Evolutionary conservation across 2,113 vertebrate species (phyloP), one percentile per base, ranked within the genome.

Genomic region (Takifugu bimaculatus): DNA sequence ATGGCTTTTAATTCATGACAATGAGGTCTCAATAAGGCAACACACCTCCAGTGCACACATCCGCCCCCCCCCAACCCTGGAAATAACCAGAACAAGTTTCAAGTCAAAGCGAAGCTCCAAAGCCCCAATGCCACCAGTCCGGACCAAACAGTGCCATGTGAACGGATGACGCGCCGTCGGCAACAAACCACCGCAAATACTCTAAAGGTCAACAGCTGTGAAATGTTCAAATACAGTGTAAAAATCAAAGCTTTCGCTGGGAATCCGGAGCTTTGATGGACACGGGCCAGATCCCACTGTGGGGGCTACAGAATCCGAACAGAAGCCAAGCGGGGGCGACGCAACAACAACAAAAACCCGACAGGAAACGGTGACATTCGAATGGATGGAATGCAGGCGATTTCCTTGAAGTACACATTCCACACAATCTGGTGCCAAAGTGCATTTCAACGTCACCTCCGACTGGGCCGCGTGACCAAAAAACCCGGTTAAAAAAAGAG

Each of bases 381-480:
- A 88, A 77, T 75, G 74, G 82, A 89, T 87, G 89, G 89, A 91
- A 90, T 91, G 89, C 86, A 87, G 79, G 86, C 67, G 62, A 77
- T 79, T 86, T 78, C 65, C 55, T 73, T 51, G 54, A 65, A 74
- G 74, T 72, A 72, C 74, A 88, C 89, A 88, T 88, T 84, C 90
- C 84, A 85, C 77, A 81, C 84, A 88, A 85, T 88, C 88, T 88
- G 81, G 83, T 72, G 85, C 89, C 88, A 90, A 92, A 92, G 91
- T 92, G 90, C 90, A 89, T 20, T 92, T 91, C 84, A 85, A 82
- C 57, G 71, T 85, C 68, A 85, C 81, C 72, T 69, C 72, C 70
- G 72, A 74, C 60, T 65, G 81, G 68, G 78, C 66, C 74, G 20
- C 20, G 20, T 20, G 20, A 20, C 65, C 68, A 71, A 54, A 32